Percentiles rank a stretch among this genome's conserved stretches.
Evolutionary conservation across 2,797 vertebrate species (phyloP).

Genomic region (Notamacropus eugenii): DNA sequence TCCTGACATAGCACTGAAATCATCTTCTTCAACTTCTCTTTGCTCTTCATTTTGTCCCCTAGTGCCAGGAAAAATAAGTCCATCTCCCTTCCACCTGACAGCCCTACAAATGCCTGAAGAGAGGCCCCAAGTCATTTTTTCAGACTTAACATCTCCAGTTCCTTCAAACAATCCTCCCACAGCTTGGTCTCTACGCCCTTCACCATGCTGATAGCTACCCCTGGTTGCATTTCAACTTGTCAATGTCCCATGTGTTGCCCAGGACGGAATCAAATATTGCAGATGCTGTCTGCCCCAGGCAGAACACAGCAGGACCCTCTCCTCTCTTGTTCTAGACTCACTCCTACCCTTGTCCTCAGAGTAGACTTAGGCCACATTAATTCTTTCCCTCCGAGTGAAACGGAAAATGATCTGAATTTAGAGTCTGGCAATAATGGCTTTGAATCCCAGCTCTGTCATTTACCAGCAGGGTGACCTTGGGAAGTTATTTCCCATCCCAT

Average conservation of each 20-base stretch:
- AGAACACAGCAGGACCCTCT: not conserved
- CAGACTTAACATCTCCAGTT: not conserved
- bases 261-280: not conserved
- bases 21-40: not conserved
- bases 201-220: not conserved
- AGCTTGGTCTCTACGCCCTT: not conserved
- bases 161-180: not conserved
- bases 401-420: not conserved
- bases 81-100: not conserved
- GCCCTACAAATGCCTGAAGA: not conserved
- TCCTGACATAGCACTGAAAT: not conserved
- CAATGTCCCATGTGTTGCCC: not conserved
- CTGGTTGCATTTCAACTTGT: not conserved
- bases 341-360: not conserved
- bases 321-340: not conserved
- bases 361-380: not conserved
- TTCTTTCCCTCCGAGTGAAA: not conserved
- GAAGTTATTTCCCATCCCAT: not conserved
- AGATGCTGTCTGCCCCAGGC: not conserved
- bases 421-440: not conserved
- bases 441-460: not conserved
- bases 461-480: not conserved
- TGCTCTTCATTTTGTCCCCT: not conserved
- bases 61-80: not conserved
- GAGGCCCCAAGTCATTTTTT: not conserved